Evolutionary conservation across 2,113 vertebrate genomes (phyloP), one percentile per base, ranked within the genome.

Genomic region (Eudorcas thomsonii): DNA sequence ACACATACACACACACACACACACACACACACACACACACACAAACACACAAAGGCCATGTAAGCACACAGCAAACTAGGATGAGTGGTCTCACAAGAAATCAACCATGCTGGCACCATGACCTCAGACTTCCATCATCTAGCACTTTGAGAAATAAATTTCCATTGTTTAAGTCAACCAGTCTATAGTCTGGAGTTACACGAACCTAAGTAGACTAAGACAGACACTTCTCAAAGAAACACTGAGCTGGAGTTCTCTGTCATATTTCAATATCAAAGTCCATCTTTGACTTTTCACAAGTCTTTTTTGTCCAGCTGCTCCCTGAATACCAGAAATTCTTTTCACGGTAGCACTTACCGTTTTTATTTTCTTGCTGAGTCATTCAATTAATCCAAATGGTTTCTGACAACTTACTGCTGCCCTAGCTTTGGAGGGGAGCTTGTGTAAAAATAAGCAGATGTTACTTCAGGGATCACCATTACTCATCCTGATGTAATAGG

Each of bases 291-390:
- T 23, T 59, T 92, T 80, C 21, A 28, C 25, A 86, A 33, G 19
- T 77, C 4, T 77, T 93, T 80, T 96, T 78, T 71, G 39, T 33
- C 21, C 11, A 89, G 45, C 21, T 93, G 25, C 10, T 87, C 84
- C 28, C 39, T 64, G 25, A n/a, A 88, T 33, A 33, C 23, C 62
- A 78, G 13, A 92, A 85, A 64, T 90, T 91, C n/a, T 84, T 45
- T 59, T 83, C 48, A 84, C 96, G 54, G 23, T 23, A 90, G 25
- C 26, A 39, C 60, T 90, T 82, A 45, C 59, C 50, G 54, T 62
- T 88, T 96, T 55, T 82, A 25, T 55, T 95, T 93, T 74, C 30
- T 96, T 93, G 15, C 19, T 33, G 80, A 97, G 45, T 93, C 78
- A 91, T 25, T 91, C 71, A 52, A 83, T 86, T 87, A 84, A 91